Evolutionary conservation across 2,797 vertebrate species (phyloP), one percentile per base, ranked within the genome.

Genomic region (Sardinella longiceps): DNA sequence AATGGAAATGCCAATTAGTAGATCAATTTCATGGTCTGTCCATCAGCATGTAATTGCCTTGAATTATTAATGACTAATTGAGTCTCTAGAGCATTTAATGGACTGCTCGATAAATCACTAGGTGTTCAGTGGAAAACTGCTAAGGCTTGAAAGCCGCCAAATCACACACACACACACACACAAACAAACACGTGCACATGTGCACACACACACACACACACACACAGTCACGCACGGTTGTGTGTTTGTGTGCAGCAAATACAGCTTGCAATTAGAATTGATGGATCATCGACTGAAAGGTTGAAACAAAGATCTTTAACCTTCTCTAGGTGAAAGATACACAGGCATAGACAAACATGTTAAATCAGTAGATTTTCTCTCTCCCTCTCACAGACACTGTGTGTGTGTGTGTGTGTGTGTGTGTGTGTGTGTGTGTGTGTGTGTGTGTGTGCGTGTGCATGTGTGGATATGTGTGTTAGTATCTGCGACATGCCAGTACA

Each of bases 1-100:
- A 74, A 74, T 74, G 33, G 33, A 74, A 74, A 70, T 37, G 5
- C 4, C 63, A 70, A 37, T 74, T 74, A 74, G 15, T 14, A 20
- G 33, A 74, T 74, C 66, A 74, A 74, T 74, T 74, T 74, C 66
- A 74, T 74, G 66, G 37, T 77, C 37, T 43, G 20, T 77, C 33
- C 33, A 10, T 39, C 15, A 39, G 70, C 70, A 10, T 77, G 15
- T 77, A 77, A 77, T 77, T 10, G 5, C 33, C 37, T 39, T 43
- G 37, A 77, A 77, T 77, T 77, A 77, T 7, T 39, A 37, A 39
- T 20, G 33, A 43, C 70, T 77, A 77, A 77, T 77, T 43, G 5
- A 43, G 70, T 77, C 20, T 77, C 15, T 39, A 43, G 10, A 43
- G 70, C 33, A 77, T 43, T 33, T 77, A 77, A 77, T 77, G 5